Evolutionary conservation across 2,888 invertebrate species (phyloP).

Genomic region (Phalera bucephala): DNA sequence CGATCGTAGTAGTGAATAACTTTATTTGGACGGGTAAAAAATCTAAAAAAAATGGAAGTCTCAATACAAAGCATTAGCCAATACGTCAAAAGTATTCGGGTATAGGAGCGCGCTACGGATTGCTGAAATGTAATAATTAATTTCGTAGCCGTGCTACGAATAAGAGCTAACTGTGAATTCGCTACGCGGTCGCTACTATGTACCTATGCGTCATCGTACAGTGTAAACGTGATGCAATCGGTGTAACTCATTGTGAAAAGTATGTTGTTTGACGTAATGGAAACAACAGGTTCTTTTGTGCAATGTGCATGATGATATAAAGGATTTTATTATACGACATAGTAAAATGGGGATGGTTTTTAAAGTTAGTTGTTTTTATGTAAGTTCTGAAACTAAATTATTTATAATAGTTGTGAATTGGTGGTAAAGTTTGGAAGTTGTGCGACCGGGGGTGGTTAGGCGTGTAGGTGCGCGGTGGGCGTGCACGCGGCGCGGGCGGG

Average conservation of each 20-base stretch:
- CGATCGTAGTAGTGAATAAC: too few relatives aligned
- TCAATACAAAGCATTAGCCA: too few relatives aligned
- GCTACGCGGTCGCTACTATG: not conserved
- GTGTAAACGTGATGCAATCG: constrained; percentile 1
- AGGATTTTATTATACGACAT: too few relatives aligned
- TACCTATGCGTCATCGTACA: not conserved
- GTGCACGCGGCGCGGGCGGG: constrained; percentile 44
- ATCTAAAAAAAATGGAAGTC: too few relatives aligned
- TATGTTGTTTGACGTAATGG: not conserved
- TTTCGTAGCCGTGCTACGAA: not conserved
- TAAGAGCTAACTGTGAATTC: not conserved
- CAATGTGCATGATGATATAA: not conserved
- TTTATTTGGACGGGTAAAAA: too few relatives aligned
- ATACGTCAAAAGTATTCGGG: not conserved
- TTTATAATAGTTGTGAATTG: constrained; percentile 24
- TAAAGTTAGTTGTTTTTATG: constrained; percentile 16
- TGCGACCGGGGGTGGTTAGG: constrained; percentile 37
- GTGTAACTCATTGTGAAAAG: not conserved
- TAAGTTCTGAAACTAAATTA: constrained; percentile 14
- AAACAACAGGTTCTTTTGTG: not conserved
- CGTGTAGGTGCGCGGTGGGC: constrained; percentile 47
- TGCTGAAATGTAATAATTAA: not conserved
- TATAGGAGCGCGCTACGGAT: not conserved
- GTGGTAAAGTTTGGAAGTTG: constrained; percentile 25
- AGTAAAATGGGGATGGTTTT: constrained; percentile 5